Evolutionary conservation across 2,888 invertebrate species (phyloP).

Genomic region (Torymus aiolomorphi): DNA sequence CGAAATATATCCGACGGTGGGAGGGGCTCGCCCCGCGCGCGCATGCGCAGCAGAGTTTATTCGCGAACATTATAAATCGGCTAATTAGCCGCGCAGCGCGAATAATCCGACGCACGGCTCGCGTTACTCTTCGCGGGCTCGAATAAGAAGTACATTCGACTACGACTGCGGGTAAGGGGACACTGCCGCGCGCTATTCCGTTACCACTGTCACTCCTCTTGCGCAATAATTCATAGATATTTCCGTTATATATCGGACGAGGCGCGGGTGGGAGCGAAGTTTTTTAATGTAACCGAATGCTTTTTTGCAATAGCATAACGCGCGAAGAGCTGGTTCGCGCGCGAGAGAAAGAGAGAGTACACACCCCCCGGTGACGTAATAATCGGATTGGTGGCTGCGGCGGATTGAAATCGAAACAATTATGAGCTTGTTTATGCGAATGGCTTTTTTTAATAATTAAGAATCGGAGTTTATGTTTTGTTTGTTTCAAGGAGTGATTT

Average conservation of each 20-base stretch:
- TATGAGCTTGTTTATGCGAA: no score
- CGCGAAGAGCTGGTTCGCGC: no score
- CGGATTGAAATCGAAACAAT: no score
- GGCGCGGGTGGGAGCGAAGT: background rate
- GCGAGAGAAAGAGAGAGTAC: no score
- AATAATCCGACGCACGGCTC: constrained; percentile 31
- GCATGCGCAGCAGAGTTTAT: background rate
- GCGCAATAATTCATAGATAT: constrained; percentile 40
- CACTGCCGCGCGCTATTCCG: constrained; percentile 35
- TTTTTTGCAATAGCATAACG: constrained; percentile 13
- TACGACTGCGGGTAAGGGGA: constrained; percentile 30
- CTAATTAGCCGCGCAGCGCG: constrained; percentile 30
- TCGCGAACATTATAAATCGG: constrained; percentile 10
- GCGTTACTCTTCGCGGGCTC: constrained; percentile 23
- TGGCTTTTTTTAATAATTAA: no score
- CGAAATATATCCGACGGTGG: background rate
- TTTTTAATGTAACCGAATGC: constrained; percentile 18
- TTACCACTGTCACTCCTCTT: constrained; percentile 44
- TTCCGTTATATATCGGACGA: constrained; percentile 26
- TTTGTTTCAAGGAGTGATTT: no score
- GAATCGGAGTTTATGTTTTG: no score
- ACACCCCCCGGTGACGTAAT: no score
- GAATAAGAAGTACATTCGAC: constrained; percentile 22
- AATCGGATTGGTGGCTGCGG: no score
- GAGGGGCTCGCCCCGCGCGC: background rate